Evolutionary conservation across 2,888 invertebrate species (phyloP), one percentile per base, ranked within the genome.

Genomic region (Epistrophe grossulariae): DNA sequence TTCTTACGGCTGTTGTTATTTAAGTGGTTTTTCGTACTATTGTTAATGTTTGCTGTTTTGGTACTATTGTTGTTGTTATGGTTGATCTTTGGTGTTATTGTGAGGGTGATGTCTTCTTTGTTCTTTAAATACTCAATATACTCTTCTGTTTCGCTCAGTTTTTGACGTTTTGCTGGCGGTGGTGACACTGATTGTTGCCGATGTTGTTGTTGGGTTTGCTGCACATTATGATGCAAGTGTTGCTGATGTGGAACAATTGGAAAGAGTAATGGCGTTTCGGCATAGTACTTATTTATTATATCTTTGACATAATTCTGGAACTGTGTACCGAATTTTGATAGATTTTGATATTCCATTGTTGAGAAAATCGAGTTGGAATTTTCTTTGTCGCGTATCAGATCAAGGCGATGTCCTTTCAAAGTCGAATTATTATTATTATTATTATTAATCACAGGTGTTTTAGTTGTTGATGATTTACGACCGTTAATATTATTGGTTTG

Each of bases 221-320:
- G 73, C 68, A 19, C 66, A 66, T 88, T 91, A 89, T 10, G 90
- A 89, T 60, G 88, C 17, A 77, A 80, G 31, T 89, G 88, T 59
- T 89, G 89, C 9, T 77, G 50, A n/a, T 35, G 66, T 19, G 90
- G 90, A 28, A 89, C 88, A 3, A 90, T 90, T 7, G 92, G 90
- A 79, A 91, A 91, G 89, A 91, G 90, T 11, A 92, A 88, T 35
- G 93, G 92, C 55, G 92, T 91, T 87, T 93, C 93, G 31, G 92
- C 92, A 88, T 93, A 93, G 76, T 93, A 93, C 90, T 93, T 93
- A 85, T 91, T 92, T 19, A 93, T 93, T 60, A 93, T 92, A 84
- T 92, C 92, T 87, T 92, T 93, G 80, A 93, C 92, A 89, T 93
- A 93, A 88, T 93, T 92, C 85, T 93, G 93, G 89, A 93, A 92